These are phyloP conservation scores for Lophura nycthemera DNA, from an alignment of 2,113 vertebrate species.

Conservation along the genomic window DNA sequence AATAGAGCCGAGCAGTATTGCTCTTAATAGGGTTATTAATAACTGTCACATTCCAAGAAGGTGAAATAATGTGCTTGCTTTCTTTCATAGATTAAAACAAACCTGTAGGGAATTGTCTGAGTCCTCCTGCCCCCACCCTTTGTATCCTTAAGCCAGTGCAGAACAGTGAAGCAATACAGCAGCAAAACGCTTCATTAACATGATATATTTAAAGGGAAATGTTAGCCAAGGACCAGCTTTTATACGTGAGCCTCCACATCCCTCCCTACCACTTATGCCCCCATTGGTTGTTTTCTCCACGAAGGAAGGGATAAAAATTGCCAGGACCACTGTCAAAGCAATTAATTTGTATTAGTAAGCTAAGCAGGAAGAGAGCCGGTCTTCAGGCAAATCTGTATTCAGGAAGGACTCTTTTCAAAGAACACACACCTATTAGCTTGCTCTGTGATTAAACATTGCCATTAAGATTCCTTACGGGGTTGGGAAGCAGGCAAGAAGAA, in stretches of 20 bases:
- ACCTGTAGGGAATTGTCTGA: conserved; percentile 35
- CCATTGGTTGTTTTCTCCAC: background rate
- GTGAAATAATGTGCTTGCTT: conserved; percentile 62
- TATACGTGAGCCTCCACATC: background rate
- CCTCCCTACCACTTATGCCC: background rate
- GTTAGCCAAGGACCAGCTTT: background rate
- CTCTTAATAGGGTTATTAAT: conserved; percentile 80
- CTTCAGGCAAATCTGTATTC: background rate
- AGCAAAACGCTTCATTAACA: background rate
- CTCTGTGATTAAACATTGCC: background rate
- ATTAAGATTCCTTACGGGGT: background rate
- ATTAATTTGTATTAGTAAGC: background rate
- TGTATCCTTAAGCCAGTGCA: background rate
- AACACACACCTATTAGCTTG: background rate
- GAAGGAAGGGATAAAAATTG: background rate
- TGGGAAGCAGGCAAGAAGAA: background rate
- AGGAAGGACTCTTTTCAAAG: background rate
- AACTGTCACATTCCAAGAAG: conserved; percentile 69
- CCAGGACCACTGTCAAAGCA: background rate
- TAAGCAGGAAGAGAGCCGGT: background rate
- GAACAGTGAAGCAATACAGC: background rate
- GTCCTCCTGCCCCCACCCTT: background rate
- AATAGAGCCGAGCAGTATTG: conserved; percentile 30
- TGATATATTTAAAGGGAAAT: background rate
- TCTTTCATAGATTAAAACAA: conserved; percentile 58